Conservation (phyloP, 2,113 vertebrate species). For the Pipa parva region DNA sequence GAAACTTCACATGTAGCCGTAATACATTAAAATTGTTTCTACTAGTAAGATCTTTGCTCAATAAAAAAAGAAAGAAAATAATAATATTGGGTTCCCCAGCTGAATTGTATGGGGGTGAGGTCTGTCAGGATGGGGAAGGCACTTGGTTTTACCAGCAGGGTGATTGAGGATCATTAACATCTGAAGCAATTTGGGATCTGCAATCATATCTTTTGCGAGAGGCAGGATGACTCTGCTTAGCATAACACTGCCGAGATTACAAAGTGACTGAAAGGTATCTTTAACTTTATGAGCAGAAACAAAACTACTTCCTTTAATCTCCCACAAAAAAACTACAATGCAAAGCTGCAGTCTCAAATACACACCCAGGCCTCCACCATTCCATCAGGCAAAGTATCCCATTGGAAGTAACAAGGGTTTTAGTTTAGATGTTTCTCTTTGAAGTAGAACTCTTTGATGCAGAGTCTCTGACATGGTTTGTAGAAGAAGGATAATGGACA, state of each 20-base stretch:
- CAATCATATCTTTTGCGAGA: background rate
- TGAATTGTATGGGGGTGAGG: background rate
- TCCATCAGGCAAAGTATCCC: background rate
- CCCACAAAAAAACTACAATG: too few relatives aligned
- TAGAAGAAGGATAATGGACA: background rate
- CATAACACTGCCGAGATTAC: constrained; percentile 20
- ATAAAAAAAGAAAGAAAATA: background rate
- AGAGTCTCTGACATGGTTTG: background rate
- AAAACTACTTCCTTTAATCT: background rate
- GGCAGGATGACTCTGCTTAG: background rate
- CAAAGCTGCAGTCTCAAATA: too few relatives aligned
- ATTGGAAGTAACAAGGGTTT: background rate
- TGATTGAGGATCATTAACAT: background rate
- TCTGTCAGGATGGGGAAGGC: constrained; percentile 17
- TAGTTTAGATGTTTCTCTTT: background rate
- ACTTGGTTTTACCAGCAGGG: constrained; percentile 9
- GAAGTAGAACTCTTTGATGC: background rate
- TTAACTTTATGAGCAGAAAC: background rate
- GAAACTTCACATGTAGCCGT: background rate
- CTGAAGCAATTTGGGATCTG: background rate
- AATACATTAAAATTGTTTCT: background rate
- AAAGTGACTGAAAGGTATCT: background rate
- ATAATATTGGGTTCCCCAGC: background rate
- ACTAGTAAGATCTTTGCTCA: background rate
- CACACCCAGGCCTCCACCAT: background rate